Evolutionary conservation across 2,888 invertebrate genomes (phyloP).

Genomic region (Apotomis betuletana): DNA sequence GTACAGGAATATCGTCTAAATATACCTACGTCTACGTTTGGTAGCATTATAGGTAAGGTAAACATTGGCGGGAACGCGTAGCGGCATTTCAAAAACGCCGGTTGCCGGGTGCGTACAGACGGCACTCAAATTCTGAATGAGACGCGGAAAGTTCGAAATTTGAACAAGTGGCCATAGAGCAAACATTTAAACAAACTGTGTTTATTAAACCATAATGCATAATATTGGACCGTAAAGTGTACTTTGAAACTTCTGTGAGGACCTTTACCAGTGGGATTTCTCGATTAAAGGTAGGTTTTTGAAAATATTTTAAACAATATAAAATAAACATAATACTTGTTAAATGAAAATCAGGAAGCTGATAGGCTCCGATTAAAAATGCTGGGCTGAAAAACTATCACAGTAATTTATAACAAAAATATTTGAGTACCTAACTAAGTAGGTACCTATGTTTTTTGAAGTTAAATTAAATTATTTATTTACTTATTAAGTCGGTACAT

Average conservation of each 20-base stretch:
- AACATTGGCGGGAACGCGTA: constrained; percentile 56
- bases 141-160: constrained; percentile 50
- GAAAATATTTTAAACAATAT: too few species aligned
- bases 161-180: constrained; percentile 47
- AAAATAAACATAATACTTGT: too few species aligned
- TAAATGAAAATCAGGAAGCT: too few species aligned
- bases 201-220: constrained; percentile 24
- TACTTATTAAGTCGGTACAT: too few species aligned
- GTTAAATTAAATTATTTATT: too few species aligned
- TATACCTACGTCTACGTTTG: constrained; percentile 7
- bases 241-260: constrained; percentile 7
- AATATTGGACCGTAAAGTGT: constrained; percentile 28
- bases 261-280: constrained; percentile 17
- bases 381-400: too few species aligned
- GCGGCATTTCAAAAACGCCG: constrained; percentile 62
- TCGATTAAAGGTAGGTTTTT: constrained; percentile 20
- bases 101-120: constrained; percentile 50
- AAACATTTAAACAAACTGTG: constrained; percentile 17
- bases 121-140: constrained; percentile 43
- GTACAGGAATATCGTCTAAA: background rate
- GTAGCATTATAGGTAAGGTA: constrained; percentile 41
- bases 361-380: too few species aligned
- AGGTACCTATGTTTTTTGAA: too few species aligned
- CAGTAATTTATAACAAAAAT: too few species aligned
- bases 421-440: too few species aligned